Conservation (phyloP, 2,113 vertebrate genomes). For the Aptenodytes patagonicus region DNA sequence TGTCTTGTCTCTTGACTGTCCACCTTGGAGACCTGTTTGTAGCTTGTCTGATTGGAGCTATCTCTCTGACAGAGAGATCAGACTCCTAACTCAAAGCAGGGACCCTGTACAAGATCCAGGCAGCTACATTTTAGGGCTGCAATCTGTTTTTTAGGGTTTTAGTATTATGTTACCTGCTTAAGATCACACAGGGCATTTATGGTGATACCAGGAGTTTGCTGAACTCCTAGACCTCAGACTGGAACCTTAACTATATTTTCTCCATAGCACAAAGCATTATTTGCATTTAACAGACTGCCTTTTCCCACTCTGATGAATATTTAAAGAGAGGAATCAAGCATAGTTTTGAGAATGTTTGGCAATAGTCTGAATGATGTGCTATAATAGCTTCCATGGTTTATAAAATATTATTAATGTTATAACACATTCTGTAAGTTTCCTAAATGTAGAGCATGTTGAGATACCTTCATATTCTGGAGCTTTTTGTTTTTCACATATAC, state of each 20-base stretch:
- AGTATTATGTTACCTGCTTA: not conserved
- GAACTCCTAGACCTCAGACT: not conserved
- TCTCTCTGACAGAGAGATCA: not conserved
- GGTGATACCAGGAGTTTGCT: not conserved
- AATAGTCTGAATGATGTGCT: not conserved
- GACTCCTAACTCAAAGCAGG: not conserved
- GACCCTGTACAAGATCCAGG: not conserved
- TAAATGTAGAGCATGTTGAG: not conserved
- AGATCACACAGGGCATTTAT: not conserved
- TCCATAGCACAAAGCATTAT: not conserved
- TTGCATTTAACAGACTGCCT: not conserved
- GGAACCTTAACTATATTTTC: not conserved
- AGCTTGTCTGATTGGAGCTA: not conserved
- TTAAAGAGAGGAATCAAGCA: not conserved
- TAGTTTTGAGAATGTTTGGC: not conserved
- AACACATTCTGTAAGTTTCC: not conserved
- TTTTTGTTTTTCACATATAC: not conserved
- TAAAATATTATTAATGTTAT: not conserved
- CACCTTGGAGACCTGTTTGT: not conserved
- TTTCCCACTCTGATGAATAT: not conserved
- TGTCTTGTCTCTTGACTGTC: not conserved
- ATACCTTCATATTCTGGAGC: not conserved
- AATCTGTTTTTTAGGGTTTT: not conserved
- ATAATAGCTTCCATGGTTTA: not conserved
- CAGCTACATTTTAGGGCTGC: not conserved